Conservation (phyloP, 2,113 vertebrate species). For the Epinephelus lanceolatus region DNA sequence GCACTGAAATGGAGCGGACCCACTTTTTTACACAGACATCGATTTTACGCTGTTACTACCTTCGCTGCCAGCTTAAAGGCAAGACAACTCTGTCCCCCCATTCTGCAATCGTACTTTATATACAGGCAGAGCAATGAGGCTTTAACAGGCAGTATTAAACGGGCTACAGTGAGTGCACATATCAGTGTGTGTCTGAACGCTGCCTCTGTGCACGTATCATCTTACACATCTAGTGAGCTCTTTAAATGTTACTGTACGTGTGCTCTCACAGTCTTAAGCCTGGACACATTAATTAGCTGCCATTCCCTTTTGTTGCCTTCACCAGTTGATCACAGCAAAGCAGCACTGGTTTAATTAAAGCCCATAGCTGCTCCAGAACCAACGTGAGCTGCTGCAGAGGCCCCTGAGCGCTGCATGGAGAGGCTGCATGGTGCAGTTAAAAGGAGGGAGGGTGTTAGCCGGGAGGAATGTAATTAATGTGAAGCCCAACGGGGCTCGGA, state of each 20-base stretch:
- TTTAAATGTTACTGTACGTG: background rate
- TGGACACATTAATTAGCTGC: conserved; percentile 33
- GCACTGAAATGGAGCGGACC: too few relatives aligned
- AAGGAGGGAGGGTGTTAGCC: background rate
- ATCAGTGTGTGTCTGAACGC: background rate
- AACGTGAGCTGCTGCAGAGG: conserved; percentile 7
- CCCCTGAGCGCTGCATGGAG: background rate
- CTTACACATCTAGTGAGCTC: background rate
- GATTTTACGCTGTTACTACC: too few relatives aligned
- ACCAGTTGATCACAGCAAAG: conserved; percentile 21
- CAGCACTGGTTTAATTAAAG: conserved; percentile 31
- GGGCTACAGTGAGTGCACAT: background rate
- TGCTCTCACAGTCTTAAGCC: background rate
- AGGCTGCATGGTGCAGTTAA: background rate
- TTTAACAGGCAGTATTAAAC: too few relatives aligned
- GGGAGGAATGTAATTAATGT: conserved; percentile 22
- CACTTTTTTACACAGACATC: too few relatives aligned
- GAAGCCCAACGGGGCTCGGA: background rate
- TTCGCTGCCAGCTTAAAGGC: too few relatives aligned
- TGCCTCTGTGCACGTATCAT: background rate
- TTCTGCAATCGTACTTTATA: too few relatives aligned
- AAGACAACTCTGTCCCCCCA: too few relatives aligned
- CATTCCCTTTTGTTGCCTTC: conserved; percentile 4
- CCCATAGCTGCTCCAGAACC: background rate
- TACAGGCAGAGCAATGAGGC: too few relatives aligned